Evolutionary conservation across 1,140 invertebrate species (phyloP).

Genomic region (Drosophila bifasciata): DNA sequence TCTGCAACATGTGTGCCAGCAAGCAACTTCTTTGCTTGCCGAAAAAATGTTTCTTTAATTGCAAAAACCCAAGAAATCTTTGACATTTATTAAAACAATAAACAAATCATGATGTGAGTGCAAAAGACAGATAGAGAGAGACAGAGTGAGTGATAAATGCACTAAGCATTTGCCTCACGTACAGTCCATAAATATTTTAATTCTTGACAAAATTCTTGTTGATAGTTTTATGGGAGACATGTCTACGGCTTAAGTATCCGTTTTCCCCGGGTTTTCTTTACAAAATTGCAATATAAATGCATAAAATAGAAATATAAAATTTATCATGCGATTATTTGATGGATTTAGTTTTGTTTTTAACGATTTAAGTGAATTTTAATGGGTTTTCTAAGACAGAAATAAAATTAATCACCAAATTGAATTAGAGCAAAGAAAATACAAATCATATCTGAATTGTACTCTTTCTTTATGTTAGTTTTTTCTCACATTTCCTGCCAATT

Average conservation of each 20-base stretch:
- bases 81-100: conserved; percentile 82
- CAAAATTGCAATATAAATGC: conserved; percentile 4
- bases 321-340: conserved; percentile 9
- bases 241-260: conserved; percentile 5
- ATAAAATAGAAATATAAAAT: conserved; percentile 18
- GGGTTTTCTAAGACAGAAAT: not conserved
- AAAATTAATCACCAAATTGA: conserved; percentile 21
- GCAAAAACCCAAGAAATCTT: conserved; percentile 55
- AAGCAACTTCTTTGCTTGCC: not conserved
- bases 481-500: not conserved
- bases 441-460: no score
- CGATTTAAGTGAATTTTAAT: conserved; percentile 12
- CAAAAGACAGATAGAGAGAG: not conserved
- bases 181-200: conserved; percentile 76
- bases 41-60: conserved; percentile 71
- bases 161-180: conserved; percentile 62
- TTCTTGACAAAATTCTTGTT: conserved; percentile 66
- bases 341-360: not conserved
- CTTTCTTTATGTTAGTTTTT: no score
- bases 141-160: conserved; percentile 5
- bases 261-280: conserved; percentile 22
- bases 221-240: conserved; percentile 68
- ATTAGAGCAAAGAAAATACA: not conserved
- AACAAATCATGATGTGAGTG: conserved; percentile 61
- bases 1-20: conserved; percentile 22